phyloP scores from a whole-genome alignment of 2,888 invertebrate species.

The Epistrophe eligans region DNA sequence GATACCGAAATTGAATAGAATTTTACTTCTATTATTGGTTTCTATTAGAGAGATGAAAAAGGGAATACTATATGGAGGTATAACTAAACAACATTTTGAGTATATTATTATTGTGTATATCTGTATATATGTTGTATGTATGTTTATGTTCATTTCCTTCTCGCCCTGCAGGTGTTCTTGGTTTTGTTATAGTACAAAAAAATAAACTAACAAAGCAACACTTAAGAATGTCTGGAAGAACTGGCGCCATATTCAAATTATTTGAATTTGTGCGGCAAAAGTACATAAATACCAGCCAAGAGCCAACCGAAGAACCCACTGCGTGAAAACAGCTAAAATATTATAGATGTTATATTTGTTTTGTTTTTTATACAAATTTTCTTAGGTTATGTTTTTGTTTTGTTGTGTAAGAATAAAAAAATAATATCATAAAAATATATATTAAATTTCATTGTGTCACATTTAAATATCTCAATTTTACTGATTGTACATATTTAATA shows the following conservation, averaged over 20 bases:
- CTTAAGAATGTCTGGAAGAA: conserved; percentile 67
- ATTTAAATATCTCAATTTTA: conserved; percentile 52
- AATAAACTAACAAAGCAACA: conserved; percentile 66
- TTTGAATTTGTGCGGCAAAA: conserved; percentile 30
- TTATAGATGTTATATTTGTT: neutral
- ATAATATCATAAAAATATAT: conserved; percentile 23
- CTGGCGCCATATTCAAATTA: conserved; percentile 69
- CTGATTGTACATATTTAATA: conserved; percentile 27
- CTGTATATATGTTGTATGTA: no score
- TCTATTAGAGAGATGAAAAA: conserved; percentile 20
- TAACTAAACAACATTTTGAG: conserved; percentile 46
- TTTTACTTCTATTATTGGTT: conserved; percentile 67
- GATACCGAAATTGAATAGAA: conserved; percentile 55
- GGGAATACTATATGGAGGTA: conserved; percentile 4
- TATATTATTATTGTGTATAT: conserved; percentile 41
- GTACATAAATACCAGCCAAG: neutral
- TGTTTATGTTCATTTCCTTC: conserved; percentile 14
- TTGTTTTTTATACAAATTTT: conserved; percentile 1
- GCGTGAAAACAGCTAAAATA: conserved; percentile 26
- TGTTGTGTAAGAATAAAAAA: neutral
- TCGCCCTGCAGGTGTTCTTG: conserved; percentile 67
- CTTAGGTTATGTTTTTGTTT: conserved; percentile 28
- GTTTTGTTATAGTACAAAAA: conserved; percentile 14
- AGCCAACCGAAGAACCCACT: neutral
- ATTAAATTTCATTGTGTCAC: conserved; percentile 33